These are phyloP conservation scores for Daktulosphaira vitifoliae DNA, from an alignment of 1,140 invertebrate species.

Conservation along the genomic window DNA sequence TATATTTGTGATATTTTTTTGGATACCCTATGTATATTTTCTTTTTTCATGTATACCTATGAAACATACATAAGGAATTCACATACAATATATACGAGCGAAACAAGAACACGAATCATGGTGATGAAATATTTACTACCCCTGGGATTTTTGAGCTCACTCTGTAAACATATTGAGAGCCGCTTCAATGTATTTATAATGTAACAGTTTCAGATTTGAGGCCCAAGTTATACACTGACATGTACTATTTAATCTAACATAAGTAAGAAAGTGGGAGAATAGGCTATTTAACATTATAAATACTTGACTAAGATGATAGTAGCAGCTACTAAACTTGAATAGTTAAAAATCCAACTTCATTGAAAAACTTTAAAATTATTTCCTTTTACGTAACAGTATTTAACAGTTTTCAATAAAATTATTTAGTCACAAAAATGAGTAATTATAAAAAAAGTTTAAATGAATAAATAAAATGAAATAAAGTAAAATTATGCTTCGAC, in stretches of 20 bases:
- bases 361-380: no score
- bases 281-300: conserved; percentile 1
- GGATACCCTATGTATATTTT: not conserved
- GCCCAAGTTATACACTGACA: conserved; percentile 12
- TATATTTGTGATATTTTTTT: no score
- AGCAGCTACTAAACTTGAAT: conserved; percentile 8
- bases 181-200: conserved; percentile 17
- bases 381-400: no score
- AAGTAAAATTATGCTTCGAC: no score
- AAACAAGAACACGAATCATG: not conserved
- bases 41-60: not conserved
- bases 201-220: conserved; percentile 26
- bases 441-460: no score
- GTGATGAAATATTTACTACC: conserved; percentile 32
- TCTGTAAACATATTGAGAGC: not conserved
- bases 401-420: no score
- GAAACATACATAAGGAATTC: not conserved
- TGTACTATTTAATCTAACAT: not conserved
- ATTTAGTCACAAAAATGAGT: no score
- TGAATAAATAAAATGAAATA: no score
- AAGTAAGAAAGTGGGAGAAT: conserved; percentile 2
- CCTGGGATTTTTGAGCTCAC: conserved; percentile 1
- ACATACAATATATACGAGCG: not conserved
- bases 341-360: no score
- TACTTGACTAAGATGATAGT: conserved; percentile 24